Percentiles rank a stretch among this genome's conserved stretches.
phyloP scores from a whole-genome alignment of 1,140 invertebrate species.

The Harpegnathos saltator region DNA sequence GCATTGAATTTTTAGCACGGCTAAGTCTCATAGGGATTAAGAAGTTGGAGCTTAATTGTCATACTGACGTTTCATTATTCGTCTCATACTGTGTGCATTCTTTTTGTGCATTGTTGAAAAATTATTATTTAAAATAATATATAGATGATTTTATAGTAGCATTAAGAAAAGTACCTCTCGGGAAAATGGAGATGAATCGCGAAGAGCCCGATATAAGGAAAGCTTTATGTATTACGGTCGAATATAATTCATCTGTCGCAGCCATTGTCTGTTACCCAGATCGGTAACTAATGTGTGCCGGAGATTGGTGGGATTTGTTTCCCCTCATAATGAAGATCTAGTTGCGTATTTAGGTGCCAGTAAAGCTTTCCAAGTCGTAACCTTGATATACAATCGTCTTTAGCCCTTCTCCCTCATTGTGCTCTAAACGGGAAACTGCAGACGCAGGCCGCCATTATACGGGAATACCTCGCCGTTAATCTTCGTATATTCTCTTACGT shows the following conservation, averaged over 20 bases:
- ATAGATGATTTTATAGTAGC: no score
- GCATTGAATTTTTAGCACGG: background rate
- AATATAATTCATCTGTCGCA: conserved; percentile 66
- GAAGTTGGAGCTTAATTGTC: background rate
- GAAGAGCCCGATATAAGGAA: conserved; percentile 28
- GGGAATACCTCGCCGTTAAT: conserved; percentile 14
- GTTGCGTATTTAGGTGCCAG: conserved; percentile 72
- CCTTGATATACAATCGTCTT: conserved; percentile 73
- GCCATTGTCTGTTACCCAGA: conserved; percentile 51
- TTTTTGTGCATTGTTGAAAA: background rate
- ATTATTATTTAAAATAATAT: background rate
- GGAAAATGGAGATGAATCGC: conserved; percentile 12
- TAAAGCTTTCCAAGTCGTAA: conserved; percentile 76
- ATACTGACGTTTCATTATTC: background rate
- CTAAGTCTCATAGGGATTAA: background rate
- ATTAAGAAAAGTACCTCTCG: background rate
- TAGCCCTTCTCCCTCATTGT: conserved; percentile 41
- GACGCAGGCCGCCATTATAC: conserved; percentile 11
- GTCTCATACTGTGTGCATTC: background rate
- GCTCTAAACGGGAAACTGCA: conserved; percentile 8
- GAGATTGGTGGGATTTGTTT: conserved; percentile 64
- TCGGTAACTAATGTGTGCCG: conserved; percentile 9
- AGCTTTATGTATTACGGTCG: conserved; percentile 74
- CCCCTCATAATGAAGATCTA: conserved; percentile 80
- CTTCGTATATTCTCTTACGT: background rate